Conservation (phyloP, 2,888 invertebrate genomes). For the Limnephilus auricula region DNA sequence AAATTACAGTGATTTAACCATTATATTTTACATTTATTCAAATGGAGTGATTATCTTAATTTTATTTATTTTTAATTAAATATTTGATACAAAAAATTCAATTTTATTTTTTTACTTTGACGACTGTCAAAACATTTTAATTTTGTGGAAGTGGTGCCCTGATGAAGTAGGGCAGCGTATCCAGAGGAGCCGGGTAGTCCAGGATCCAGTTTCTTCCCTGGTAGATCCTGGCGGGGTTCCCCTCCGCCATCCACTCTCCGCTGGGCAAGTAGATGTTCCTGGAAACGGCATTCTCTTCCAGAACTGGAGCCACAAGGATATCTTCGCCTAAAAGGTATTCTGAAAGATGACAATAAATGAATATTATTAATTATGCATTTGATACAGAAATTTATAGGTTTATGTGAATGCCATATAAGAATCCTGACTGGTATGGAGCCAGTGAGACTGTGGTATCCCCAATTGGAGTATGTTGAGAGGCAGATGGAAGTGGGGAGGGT, state of each 20-base stretch:
- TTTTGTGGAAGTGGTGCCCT: background rate
- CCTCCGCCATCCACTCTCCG: slow-evolving; percentile 81
- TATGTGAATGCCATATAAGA: too few relatives aligned
- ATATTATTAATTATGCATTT: background rate
- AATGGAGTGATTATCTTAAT: background rate
- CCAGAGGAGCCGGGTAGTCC: slow-evolving; percentile 80
- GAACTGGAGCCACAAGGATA: slow-evolving; percentile 84
- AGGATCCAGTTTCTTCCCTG: slow-evolving; percentile 75
- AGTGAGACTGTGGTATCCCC: too few relatives aligned
- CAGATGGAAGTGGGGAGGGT: too few relatives aligned
- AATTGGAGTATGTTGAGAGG: too few relatives aligned
- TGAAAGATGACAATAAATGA: slow-evolving; percentile 69
- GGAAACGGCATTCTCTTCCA: slow-evolving; percentile 75
- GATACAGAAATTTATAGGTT: too few relatives aligned
- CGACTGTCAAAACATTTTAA: too few relatives aligned
- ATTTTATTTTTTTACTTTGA: too few relatives aligned
- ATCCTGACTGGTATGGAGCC: too few relatives aligned
- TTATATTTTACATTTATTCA: background rate
- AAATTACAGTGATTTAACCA: background rate
- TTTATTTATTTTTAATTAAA: background rate
- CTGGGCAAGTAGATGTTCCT: slow-evolving; percentile 83
- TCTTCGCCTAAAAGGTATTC: slow-evolving; percentile 84
- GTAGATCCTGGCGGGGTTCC: slow-evolving; percentile 70
- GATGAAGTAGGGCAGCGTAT: slow-evolving; percentile 80
- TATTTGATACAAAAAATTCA: too few relatives aligned